phyloP scores from a whole-genome alignment of 2,888 invertebrate genomes.

The Tolmerus cingulatus region DNA sequence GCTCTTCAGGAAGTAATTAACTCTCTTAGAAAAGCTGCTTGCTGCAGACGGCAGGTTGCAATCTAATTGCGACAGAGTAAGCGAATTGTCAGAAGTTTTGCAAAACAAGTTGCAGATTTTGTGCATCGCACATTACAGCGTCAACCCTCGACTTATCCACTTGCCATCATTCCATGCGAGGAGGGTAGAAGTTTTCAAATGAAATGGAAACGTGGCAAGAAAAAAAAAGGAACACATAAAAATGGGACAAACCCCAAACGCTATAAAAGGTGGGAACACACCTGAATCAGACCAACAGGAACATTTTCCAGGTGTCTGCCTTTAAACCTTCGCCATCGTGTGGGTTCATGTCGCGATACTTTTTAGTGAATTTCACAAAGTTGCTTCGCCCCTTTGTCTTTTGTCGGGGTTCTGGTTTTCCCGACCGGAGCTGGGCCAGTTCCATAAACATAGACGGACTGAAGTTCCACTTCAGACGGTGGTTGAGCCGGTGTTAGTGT shows the following conservation, averaged over 20 bases:
- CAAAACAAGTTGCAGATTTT: background rate
- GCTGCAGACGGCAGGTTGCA: background rate
- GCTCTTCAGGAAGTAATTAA: background rate
- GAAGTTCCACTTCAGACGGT: background rate
- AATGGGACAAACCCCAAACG: background rate
- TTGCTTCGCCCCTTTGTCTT: background rate
- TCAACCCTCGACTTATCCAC: background rate
- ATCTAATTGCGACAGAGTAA: background rate
- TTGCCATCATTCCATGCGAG: background rate
- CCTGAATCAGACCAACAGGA: background rate
- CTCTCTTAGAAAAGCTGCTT: background rate
- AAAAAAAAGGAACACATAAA: background rate
- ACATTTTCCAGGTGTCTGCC: background rate
- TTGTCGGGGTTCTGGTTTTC: background rate
- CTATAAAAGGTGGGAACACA: background rate
- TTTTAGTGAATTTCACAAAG: background rate
- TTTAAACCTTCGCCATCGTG: background rate
- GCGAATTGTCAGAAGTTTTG: background rate
- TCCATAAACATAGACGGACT: background rate
- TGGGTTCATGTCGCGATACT: background rate
- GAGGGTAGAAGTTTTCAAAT: background rate
- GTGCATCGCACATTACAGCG: background rate
- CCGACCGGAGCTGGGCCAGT: background rate
- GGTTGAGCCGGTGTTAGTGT: background rate
- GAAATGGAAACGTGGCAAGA: background rate